Percentiles rank a stretch among this genome's conserved stretches.
Evolutionary conservation across 2,888 invertebrate genomes (phyloP).

Genomic region (Pharmacophagus antenor): DNA sequence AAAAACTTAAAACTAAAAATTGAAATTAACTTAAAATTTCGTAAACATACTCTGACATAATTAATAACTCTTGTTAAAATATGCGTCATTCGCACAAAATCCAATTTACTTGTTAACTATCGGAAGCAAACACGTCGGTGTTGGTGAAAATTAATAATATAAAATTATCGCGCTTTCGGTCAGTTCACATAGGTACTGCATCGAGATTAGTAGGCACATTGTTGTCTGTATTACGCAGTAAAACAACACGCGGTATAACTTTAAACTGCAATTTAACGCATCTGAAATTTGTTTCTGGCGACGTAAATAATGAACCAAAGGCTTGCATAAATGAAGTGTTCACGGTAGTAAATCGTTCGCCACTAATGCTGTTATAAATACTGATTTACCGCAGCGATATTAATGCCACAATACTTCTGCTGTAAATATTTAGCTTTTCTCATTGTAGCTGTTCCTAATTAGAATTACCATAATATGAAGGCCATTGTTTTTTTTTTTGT

Average conservation of each 20-base stretch:
- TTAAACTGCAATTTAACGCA: slow-evolving; percentile 31
- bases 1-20: background rate
- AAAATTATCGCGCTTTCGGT: slow-evolving; percentile 64
- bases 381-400: slow-evolving; percentile 26
- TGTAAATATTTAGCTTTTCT: background rate
- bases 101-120: slow-evolving; percentile 64
- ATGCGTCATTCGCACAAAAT: slow-evolving; percentile 67
- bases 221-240: slow-evolving; percentile 37
- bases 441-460: background rate
- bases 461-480: background rate
- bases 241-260: slow-evolving; percentile 36
- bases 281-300: slow-evolving; percentile 23
- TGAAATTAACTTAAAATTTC: slow-evolving; percentile 46
- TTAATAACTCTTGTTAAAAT: slow-evolving; percentile 65
- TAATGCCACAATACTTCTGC: slow-evolving; percentile 20
- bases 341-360: slow-evolving; percentile 22
- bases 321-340: slow-evolving; percentile 25
- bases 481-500: background rate
- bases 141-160: slow-evolving; percentile 63
- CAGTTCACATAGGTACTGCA: slow-evolving; percentile 46
- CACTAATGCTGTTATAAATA: slow-evolving; percentile 26
- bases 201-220: slow-evolving; percentile 41
- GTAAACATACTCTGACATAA: slow-evolving; percentile 49
- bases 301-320: slow-evolving; percentile 26
- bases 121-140: slow-evolving; percentile 59